Conservation (phyloP, 2,888 invertebrate species). For the Lapara coniferarum region DNA sequence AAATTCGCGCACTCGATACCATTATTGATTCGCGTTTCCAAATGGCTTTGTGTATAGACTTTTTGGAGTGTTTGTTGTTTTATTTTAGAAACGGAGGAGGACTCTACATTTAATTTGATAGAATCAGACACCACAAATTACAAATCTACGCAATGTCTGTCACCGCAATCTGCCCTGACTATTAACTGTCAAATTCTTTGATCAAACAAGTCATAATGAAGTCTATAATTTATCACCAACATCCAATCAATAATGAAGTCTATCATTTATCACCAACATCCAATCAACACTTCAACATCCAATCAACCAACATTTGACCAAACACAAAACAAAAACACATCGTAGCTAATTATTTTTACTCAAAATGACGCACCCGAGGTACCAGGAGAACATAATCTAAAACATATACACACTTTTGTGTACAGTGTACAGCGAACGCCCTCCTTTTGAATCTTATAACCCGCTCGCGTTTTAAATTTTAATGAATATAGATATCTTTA, state of each 20-base stretch:
- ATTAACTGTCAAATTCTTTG: no score
- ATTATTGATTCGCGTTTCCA: constrained; percentile 8
- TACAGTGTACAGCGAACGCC: constrained; percentile 41
- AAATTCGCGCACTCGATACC: constrained; percentile 16
- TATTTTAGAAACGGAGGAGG: no score
- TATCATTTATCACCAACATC: neutral
- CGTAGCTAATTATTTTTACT: constrained; percentile 27
- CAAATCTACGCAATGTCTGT: no score
- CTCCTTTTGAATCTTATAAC: constrained; percentile 74
- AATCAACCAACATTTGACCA: constrained; percentile 1
- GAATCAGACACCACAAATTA: no score
- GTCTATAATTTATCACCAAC: neutral
- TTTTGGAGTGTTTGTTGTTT: neutral
- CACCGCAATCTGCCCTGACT: no score
- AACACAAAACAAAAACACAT: neutral
- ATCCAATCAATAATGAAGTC: neutral
- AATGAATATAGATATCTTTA: constrained; percentile 81
- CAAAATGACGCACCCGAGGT: constrained; percentile 18
- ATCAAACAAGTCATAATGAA: no score
- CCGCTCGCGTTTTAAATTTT: constrained; percentile 78
- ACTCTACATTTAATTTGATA: no score
- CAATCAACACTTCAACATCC: neutral
- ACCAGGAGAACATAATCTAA: constrained; percentile 24
- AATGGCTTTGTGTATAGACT: neutral
- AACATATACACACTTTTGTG: constrained; percentile 29